Percentiles rank a stretch among this genome's conserved stretches.
phyloP scores from a whole-genome alignment of 2,113 vertebrate genomes.

The Serinus canaria region DNA sequence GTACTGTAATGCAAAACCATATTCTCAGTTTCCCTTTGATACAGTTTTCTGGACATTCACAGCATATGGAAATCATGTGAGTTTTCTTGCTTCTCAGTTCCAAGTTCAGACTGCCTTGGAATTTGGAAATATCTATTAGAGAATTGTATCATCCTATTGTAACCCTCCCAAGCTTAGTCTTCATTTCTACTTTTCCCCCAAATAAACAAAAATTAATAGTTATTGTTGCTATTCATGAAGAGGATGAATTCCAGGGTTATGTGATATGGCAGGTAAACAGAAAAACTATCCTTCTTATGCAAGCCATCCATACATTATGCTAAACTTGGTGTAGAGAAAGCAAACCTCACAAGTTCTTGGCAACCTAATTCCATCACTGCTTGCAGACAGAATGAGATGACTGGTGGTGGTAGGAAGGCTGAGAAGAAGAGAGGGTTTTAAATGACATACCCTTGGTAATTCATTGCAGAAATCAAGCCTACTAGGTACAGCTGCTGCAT shows the following conservation, averaged over 20 bases:
- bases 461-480: slow-evolving; percentile 11
- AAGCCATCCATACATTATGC: not conserved
- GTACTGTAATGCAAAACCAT: not conserved
- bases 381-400: slow-evolving; percentile 2
- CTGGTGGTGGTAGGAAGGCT: not conserved
- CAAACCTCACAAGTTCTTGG: not conserved
- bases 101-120: not conserved
- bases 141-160: not conserved
- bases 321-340: slow-evolving; percentile 17
- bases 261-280: not conserved
- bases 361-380: slow-evolving; percentile 8
- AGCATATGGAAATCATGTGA: not conserved
- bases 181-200: not conserved
- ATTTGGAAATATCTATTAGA: not conserved
- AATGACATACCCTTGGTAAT: not conserved
- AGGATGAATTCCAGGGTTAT: not conserved
- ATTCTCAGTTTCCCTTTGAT: not conserved
- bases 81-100: not conserved
- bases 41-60: not conserved
- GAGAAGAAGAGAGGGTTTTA: not conserved
- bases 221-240: not conserved
- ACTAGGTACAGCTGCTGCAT: not conserved
- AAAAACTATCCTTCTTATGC: not conserved
- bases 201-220: not conserved
- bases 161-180: not conserved